These are phyloP conservation scores for Epinephelus coioides DNA, from an alignment of 2,797 vertebrate genomes.

Conservation along the genomic window DNA sequence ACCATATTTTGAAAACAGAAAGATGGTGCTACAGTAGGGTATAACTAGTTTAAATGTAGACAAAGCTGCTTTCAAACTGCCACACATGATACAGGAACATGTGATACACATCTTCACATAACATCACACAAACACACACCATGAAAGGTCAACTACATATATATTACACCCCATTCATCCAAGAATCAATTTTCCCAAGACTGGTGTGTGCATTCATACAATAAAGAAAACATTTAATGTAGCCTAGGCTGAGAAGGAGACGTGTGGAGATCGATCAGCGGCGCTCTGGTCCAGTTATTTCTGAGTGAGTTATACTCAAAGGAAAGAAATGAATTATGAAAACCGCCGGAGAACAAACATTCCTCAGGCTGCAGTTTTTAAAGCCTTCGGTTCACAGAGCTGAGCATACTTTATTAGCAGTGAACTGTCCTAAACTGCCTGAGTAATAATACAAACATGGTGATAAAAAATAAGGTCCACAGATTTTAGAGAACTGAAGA, in stretches of 20 bases:
- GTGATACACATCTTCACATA: neutral
- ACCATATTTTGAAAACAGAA: neutral
- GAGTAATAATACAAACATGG: neutral
- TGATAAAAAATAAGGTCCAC: neutral
- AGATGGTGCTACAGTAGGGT: neutral
- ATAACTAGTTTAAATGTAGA: neutral
- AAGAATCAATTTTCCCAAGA: neutral
- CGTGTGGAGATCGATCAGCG: slow-evolving; percentile 15
- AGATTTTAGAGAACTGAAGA: neutral
- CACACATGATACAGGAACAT: neutral
- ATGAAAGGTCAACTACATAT: neutral
- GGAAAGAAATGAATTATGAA: slow-evolving; percentile 31
- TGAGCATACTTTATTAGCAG: slow-evolving; percentile 21
- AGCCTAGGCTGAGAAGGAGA: neutral
- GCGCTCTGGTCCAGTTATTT: slow-evolving; percentile 16
- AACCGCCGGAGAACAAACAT: slow-evolving; percentile 9
- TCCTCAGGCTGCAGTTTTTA: slow-evolving; percentile 14
- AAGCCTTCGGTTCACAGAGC: slow-evolving; percentile 16
- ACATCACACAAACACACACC: neutral
- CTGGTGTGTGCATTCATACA: neutral
- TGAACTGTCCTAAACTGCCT: neutral
- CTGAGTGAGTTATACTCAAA: slow-evolving; percentile 27
- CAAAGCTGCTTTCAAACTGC: slow-evolving; percentile 6
- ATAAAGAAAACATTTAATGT: neutral
- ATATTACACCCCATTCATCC: slow-evolving; percentile 1